phyloP scores from a whole-genome alignment of 1,140 invertebrate genomes.

The Penaeus indicus region DNA sequence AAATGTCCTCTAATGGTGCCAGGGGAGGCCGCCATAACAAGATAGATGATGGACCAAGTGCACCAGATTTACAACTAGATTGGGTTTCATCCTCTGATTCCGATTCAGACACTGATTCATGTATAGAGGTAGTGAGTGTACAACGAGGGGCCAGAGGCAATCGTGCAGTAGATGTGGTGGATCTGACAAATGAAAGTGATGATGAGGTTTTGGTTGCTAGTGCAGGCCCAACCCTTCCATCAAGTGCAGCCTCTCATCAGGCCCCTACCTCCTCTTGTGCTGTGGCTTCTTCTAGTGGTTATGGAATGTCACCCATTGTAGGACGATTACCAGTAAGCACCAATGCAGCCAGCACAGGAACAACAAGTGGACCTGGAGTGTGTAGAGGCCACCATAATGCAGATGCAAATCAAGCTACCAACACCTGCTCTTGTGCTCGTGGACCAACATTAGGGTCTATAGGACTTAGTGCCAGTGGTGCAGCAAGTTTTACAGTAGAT shows the following conservation, averaged over 20 bases:
- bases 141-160: constrained; percentile 68
- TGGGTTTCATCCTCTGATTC: constrained; percentile 75
- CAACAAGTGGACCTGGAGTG: constrained; percentile 22
- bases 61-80: constrained; percentile 84
- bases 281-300: constrained; percentile 42
- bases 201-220: constrained; percentile 70
- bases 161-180: constrained; percentile 75
- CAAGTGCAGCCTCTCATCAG: constrained; percentile 5
- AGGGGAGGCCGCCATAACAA: constrained; percentile 11
- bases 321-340: not conserved
- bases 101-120: constrained; percentile 70
- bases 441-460: constrained; percentile 46
- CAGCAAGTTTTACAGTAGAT: constrained; percentile 42
- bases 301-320: constrained; percentile 42
- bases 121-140: constrained; percentile 76
- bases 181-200: constrained; percentile 79
- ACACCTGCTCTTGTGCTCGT: constrained; percentile 40
- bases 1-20: too few relatives aligned
- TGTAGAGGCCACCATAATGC: constrained; percentile 43
- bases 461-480: constrained; percentile 49
- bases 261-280: constrained; percentile 16
- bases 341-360: not conserved
- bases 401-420: constrained; percentile 30
- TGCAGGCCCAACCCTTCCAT: constrained; percentile 17
- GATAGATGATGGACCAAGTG: constrained; percentile 75